Conservation (phyloP, 1,140 invertebrate species). For the Nasonia longicornis region DNA sequence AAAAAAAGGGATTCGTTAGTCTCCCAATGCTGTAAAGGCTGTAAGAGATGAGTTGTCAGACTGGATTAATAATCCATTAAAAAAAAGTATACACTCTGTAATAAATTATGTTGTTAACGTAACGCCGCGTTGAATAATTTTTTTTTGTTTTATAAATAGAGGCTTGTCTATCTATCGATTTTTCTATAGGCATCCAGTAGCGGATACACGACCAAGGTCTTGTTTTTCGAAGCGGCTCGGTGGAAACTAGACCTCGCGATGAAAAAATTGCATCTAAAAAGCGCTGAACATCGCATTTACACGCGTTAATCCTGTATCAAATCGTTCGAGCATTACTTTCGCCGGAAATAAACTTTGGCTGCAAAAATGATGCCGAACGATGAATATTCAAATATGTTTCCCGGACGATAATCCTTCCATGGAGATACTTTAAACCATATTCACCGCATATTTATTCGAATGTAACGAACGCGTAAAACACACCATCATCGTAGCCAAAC, state of each 20-base stretch:
- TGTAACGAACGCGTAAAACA: too few relatives aligned
- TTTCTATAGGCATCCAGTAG: background rate
- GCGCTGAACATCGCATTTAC: too few relatives aligned
- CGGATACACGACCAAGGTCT: background rate
- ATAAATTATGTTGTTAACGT: background rate
- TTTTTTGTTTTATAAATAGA: background rate
- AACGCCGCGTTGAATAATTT: background rate
- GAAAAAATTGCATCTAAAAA: background rate
- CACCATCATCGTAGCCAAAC: too few relatives aligned
- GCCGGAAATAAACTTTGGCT: background rate
- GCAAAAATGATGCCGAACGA: background rate
- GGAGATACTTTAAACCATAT: background rate
- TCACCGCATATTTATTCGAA: too few relatives aligned
- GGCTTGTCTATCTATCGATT: background rate
- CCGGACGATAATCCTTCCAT: background rate
- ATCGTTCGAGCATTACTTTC: background rate
- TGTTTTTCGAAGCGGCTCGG: background rate
- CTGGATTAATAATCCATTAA: too few relatives aligned
- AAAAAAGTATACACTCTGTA: background rate
- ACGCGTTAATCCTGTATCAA: background rate
- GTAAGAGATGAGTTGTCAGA: background rate
- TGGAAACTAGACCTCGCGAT: background rate
- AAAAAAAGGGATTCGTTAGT: conserved; percentile 45
- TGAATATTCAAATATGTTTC: background rate
- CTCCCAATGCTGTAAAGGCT: background rate